Evolutionary conservation across 2,888 invertebrate genomes (phyloP).

Genomic region (Trimorus sp.): DNA sequence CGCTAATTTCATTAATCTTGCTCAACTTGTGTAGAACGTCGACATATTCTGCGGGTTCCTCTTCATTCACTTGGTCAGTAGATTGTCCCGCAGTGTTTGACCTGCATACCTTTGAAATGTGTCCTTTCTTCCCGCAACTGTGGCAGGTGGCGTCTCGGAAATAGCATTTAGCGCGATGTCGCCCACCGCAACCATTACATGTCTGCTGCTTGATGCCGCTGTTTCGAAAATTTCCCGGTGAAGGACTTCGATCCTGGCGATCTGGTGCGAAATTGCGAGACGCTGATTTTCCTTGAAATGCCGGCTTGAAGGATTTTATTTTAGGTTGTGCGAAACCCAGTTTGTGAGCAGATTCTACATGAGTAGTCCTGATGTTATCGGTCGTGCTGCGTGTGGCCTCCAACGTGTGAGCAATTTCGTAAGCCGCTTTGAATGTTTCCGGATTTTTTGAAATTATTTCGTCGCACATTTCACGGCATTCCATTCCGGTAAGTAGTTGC

Average conservation of each 20-base stretch:
- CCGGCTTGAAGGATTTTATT: neutral
- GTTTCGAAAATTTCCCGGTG: no score
- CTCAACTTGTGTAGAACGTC: neutral
- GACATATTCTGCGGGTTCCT: neutral
- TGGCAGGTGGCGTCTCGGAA: conserved; percentile 1
- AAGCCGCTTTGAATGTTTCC: neutral
- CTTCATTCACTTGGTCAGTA: neutral
- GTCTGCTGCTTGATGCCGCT: neutral
- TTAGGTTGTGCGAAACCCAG: neutral
- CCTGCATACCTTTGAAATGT: conserved; percentile 32
- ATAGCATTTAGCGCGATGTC: conserved; percentile 1
- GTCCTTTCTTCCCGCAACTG: conserved; percentile 30
- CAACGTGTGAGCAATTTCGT: neutral
- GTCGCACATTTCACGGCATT: conserved; percentile 43
- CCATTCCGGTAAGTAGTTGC: conserved; percentile 42
- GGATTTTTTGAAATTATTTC: conserved; percentile 57
- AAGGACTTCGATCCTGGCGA: neutral
- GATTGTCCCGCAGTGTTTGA: neutral
- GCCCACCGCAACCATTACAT: conserved; percentile 18
- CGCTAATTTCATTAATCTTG: neutral
- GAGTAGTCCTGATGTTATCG: neutral
- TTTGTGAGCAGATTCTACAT: conserved; percentile 3
- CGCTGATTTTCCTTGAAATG: neutral
- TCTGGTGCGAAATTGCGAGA: no score
- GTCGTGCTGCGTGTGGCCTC: conserved; percentile 39